Percentiles rank a stretch among this genome's conserved stretches.
These are phyloP conservation scores for Saccostrea cuccullata DNA, from an alignment of 1,140 invertebrate species.

Conservation along the genomic window DNA sequence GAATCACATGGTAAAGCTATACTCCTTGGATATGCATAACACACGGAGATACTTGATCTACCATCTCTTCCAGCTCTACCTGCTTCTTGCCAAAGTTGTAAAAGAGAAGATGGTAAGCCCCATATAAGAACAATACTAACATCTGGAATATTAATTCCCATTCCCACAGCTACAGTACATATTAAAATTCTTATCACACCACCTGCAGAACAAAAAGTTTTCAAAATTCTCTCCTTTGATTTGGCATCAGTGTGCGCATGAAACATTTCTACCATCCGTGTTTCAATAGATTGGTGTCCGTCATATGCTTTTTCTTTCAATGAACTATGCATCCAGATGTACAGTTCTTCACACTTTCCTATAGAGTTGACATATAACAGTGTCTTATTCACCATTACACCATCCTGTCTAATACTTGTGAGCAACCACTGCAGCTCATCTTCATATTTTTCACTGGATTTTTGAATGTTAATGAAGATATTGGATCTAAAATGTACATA, in stretches of 20 bases:
- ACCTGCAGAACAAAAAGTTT: constrained; percentile 2
- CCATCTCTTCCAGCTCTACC: constrained; percentile 51
- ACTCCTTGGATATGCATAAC: constrained; percentile 6
- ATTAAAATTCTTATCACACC: constrained; percentile 19
- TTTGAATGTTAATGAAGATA: constrained; percentile 33
- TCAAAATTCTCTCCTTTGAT: constrained; percentile 35
- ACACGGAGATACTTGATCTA: constrained; percentile 13
- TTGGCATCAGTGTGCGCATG: constrained; percentile 39
- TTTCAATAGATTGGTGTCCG: background rate
- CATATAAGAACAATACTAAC: constrained; percentile 47
- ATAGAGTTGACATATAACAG: constrained; percentile 39
- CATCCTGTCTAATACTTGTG: background rate
- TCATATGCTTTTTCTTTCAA: background rate
- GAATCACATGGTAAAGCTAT: constrained; percentile 10
- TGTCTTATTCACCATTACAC: background rate
- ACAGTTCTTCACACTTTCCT: constrained; percentile 30
- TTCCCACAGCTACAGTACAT: constrained; percentile 53
- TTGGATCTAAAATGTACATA: constrained; percentile 31
- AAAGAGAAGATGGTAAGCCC: constrained; percentile 23
- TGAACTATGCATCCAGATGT: constrained; percentile 13
- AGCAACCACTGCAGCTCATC: constrained; percentile 39
- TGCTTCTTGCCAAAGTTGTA: constrained; percentile 46
- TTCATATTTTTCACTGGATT: constrained; percentile 30
- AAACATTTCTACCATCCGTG: constrained; percentile 46
- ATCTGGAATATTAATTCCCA: constrained; percentile 50